phyloP scores from a whole-genome alignment of 2,797 vertebrate genomes.

The Vireo griseus region DNA sequence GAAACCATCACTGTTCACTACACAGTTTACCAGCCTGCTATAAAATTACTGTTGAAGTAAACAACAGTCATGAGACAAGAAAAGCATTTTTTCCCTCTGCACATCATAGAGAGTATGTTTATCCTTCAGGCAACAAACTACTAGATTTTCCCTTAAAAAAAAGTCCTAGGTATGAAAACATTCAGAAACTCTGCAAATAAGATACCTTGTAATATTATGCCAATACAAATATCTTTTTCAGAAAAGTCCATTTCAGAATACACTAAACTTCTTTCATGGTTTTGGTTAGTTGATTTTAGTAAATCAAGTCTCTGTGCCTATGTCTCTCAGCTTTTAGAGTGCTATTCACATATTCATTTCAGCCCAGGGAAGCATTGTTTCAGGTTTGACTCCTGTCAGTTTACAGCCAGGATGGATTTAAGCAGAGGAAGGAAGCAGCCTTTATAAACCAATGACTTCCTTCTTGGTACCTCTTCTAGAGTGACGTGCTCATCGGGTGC shows the following conservation, averaged over 20 bases:
- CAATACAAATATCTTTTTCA: neutral
- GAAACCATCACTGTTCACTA: neutral
- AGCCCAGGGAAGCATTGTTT: neutral
- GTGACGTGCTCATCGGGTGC: neutral
- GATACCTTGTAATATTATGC: neutral
- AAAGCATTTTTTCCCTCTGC: neutral
- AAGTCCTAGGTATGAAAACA: neutral
- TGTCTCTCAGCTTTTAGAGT: neutral
- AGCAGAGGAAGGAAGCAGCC: neutral
- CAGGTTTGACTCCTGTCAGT: neutral
- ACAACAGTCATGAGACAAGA: neutral
- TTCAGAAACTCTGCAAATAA: neutral
- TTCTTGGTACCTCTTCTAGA: neutral
- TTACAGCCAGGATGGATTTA: neutral
- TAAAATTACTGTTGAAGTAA: constrained; percentile 9
- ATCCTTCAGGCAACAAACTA: neutral
- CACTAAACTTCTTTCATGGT: neutral
- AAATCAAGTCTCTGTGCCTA: neutral
- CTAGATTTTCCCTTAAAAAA: neutral
- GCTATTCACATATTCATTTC: neutral
- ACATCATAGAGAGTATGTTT: neutral
- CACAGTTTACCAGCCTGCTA: neutral
- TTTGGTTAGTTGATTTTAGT: neutral
- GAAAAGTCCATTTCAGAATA: neutral
- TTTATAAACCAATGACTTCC: neutral